Evolutionary conservation across 1,140 invertebrate genomes (phyloP), one percentile per base, ranked within the genome.

Genomic region (Leucophenga varia): DNA sequence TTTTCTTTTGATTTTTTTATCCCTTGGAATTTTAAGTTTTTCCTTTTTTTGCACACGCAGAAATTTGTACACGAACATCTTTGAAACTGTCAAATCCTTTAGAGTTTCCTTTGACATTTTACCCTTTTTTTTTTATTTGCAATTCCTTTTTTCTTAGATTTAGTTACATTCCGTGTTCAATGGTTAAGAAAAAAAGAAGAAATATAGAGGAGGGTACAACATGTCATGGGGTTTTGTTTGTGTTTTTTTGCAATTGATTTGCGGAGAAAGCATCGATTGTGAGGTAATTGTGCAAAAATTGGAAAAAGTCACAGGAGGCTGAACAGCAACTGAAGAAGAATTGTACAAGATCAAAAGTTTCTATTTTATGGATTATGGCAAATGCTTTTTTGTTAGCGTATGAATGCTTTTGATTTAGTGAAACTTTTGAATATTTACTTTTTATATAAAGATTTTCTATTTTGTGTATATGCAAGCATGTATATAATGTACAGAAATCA

Each of bases 201-300:
- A n/a, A n/a, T n/a, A n/a, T n/a, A n/a, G n/a, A n/a, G n/a, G n/a
- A n/a, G 25, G 63, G 70, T 69, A 63, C 61, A 61, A 67, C 67
- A 55, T 65, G 63, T 67, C 63, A 59, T 63, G 63, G 63, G 63
- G 63, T 65, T 65, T 67, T 65, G 63, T 65, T 65, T 65, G 63
- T 65, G 63, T 67, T 65, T 65, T 61, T 67, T 57, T 45, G 59
- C 63, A 65, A 65, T 65, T 65, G 63, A 65, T 65, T 65, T 65
- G 63, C 63, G 63, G 63, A 65, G 63, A 65, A 65, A 65, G 63
- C 63, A 65, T 65, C 63, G 63, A 65, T 65, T 65, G 63, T 65
- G 61, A 56, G 59, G 54, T 65, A 65, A 65, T 65, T 65, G 63
- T 67, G 63, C 63, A 63, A 65, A 67, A 65, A 63, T 65, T 67